A percentile compares a stretch with the other conserved stretches of the same genome.
phyloP scores from a whole-genome alignment of 2,888 invertebrate species.

The Drosophila infuscata region DNA sequence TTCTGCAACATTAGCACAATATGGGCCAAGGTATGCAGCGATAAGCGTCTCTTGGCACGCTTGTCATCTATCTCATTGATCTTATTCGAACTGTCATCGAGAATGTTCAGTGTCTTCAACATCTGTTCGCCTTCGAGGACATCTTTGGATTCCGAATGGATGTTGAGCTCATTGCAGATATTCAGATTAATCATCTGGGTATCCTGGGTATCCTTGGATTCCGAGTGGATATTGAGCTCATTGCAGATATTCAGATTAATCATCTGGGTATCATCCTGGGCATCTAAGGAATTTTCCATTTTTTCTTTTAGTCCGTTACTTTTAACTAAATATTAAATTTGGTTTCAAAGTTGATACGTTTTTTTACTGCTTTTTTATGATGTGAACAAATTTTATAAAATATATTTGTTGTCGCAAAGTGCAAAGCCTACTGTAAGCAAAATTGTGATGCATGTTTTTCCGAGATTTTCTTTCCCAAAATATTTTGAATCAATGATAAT shows the following conservation, averaged over 20 bases:
- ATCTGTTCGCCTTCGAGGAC: not conserved
- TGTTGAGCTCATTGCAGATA: not conserved
- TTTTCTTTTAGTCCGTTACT: not conserved
- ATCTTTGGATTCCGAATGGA: not conserved
- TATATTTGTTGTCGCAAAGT: not conserved
- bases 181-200: no score
- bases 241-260: not conserved
- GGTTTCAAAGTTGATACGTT: constrained; percentile 4
- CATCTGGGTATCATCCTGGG: not conserved
- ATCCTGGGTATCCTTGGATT: not conserved
- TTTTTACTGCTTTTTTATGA: not conserved
- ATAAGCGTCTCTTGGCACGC: not conserved
- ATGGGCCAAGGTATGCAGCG: constrained; percentile 34
- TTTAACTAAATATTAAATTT: constrained; percentile 23
- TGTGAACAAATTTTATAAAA: not conserved
- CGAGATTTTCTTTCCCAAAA: not conserved
- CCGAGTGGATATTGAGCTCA: not conserved
- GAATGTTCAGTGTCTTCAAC: not conserved
- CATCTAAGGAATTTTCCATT: not conserved
- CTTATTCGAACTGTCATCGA: not conserved
- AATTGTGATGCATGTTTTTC: not conserved
- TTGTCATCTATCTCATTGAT: not conserved
- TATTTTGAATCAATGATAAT: not conserved
- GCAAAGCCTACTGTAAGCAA: constrained; percentile 1
- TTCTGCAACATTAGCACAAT: constrained; percentile 37